Base-by-base conservation (phyloP, 2,797 vertebrate species). In the Girardinus metallicus region DNA sequence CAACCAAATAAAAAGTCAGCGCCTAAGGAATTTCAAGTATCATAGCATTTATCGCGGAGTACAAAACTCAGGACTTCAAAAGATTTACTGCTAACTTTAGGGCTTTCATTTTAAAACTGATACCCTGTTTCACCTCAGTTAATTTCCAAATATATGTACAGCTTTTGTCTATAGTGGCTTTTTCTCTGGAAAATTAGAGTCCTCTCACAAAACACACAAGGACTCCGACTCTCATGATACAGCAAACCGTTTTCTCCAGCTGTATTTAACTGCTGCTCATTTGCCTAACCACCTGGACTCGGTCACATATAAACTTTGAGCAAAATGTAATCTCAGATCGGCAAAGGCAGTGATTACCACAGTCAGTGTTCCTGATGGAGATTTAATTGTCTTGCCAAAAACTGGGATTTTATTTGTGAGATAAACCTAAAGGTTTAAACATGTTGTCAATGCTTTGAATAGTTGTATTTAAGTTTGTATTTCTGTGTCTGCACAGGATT, bases 1-100 rank as follows among this genome's bases (percentile, higher is more conserved):
- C 68, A n/a, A n/a, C 68, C 41, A 44, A 15, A 72, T n/a, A 72
- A 72, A 44, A 13, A 72, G 68, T 29, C 43, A 29, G 44, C 68
- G 29, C 15, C 26, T 46, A n/a, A 36, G 31, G 3, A 9, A 64
- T 18, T 34, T 18, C 6, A 64, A 64, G 31, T 8, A 64, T 31
- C 60, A 0, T 31, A 64, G 31, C 2, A 64, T 36, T 16, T 64
- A 62, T 64, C 1, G 16, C 7, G 0, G 6, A 34, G 13, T 64
- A 64, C 36, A 29, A 36, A 16, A 36, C 16, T 34, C 29, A 64
- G 5, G 57, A 16, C 57, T 62, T 62, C 13, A 15, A 31, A 34
- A 62, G 11, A 31, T 31, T 46, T 46, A 23, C 7, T 46, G 70
- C n/a, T 72, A 29, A 46, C 31, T n/a, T 47, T 31, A 3, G 16